phyloP scores from a whole-genome alignment of 2,113 vertebrate genomes.

The Cercocebus atys region DNA sequence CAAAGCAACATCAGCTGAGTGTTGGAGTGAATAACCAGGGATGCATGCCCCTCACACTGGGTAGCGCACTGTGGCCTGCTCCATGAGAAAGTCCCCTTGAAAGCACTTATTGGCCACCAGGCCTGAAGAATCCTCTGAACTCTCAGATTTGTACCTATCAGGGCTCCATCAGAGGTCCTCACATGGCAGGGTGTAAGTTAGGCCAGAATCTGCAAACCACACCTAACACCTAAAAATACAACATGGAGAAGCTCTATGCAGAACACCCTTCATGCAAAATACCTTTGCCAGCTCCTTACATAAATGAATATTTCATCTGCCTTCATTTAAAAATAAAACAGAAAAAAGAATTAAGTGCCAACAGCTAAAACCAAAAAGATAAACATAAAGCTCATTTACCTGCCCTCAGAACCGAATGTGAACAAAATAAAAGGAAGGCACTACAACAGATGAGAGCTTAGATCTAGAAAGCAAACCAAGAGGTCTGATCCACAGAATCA shows the following conservation, averaged over 20 bases:
- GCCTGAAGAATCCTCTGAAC: not conserved
- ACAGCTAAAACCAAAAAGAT: not conserved
- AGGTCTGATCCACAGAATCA: not conserved
- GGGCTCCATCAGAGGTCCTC: not conserved
- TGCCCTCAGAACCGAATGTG: not conserved
- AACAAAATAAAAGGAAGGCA: not conserved
- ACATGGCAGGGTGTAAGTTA: too few species aligned
- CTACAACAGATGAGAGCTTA: not conserved
- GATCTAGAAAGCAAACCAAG: not conserved
- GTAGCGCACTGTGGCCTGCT: not conserved
- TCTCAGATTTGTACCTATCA: not conserved
- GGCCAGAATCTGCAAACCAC: not conserved
- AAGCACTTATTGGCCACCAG: not conserved
- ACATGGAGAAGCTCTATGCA: not conserved
- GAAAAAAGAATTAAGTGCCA: not conserved
- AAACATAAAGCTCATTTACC: not conserved
- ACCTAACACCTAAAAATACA: not conserved
- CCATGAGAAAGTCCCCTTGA: not conserved
- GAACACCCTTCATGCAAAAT: not conserved
- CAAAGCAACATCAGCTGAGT: not conserved
- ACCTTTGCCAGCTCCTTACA: not conserved
- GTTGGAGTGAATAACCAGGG: not conserved
- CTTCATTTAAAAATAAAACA: not conserved
- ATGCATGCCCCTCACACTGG: too few species aligned
- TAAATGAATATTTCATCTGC: not conserved